Conservation (phyloP, 2,888 invertebrate genomes). For the Euzetes globulus region DNA sequence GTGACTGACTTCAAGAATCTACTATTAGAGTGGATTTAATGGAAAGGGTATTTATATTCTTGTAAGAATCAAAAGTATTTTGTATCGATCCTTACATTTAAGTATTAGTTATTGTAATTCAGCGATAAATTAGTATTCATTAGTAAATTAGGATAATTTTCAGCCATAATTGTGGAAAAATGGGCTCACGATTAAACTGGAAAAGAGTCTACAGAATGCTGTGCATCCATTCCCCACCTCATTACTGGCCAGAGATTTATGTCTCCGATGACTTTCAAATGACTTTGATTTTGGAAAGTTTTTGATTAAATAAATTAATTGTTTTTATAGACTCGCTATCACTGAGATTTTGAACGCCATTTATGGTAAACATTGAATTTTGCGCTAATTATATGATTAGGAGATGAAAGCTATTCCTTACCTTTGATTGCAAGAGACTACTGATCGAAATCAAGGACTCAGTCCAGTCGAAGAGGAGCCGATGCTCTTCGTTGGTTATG, state of each 20-base stretch:
- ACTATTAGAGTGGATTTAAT: too few species aligned
- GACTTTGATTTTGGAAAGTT: neutral
- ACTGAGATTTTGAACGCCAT: neutral
- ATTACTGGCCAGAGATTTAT: neutral
- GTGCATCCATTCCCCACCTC: too few species aligned
- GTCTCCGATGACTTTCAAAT: neutral
- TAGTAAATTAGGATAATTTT: too few species aligned
- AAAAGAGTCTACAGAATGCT: too few species aligned
- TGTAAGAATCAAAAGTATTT: too few species aligned
- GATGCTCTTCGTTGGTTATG: constrained; percentile 9
- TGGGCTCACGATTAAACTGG: too few species aligned
- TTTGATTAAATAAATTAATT: neutral
- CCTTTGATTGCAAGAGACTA: neutral
- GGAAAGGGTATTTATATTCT: too few species aligned
- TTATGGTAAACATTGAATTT: neutral
- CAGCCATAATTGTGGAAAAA: too few species aligned
- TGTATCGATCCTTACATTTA: too few species aligned
- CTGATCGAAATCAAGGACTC: constrained; percentile 7
- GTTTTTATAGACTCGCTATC: neutral
- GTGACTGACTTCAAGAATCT: too few species aligned
- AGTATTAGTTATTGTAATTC: too few species aligned
- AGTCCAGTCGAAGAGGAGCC: constrained; percentile 8
- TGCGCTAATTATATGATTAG: neutral
- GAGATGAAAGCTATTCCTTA: neutral
- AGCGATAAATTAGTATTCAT: too few species aligned